Evolutionary conservation across 2,888 invertebrate species (phyloP), one percentile per base, ranked within the genome.

Genomic region (Eremobia ochroleuca): DNA sequence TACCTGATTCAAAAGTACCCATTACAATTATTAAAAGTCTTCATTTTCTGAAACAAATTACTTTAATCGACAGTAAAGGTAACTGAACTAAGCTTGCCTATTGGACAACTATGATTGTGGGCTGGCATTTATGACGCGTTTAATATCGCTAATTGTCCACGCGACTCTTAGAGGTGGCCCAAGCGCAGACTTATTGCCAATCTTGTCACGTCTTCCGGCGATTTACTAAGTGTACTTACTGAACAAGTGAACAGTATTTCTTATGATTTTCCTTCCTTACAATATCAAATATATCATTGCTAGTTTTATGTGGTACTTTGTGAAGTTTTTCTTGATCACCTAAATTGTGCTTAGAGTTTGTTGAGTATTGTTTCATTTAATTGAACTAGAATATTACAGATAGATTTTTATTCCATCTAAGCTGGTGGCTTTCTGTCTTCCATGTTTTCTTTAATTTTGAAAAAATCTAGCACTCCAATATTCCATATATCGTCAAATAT

Each of bases 141-240:
- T 74, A n/a, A 70, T 73, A 73, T 76, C 25, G 59, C 71, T 86
- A 85, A 82, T 85, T 85, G 74, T 75, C 49, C 75, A 55, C 58
- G 52, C 61, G 62, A 73, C 75, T 79, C 69, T 72, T 71, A 64
- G 31, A 80, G 77, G 77, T 81, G 79, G 77, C 76, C 79, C n/a
- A 18, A 73, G 9, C 49, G n/a, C n/a, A 34, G 15, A 65, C 43
- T 62, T 59, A 74, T 81, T 72, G 40, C 18, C 46, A 76, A 65
- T 75, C 72, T 72, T 37, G 83, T 85, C 85, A 87, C 85, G 79
- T 81, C 61, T 40, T 55, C 37, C 59, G 6, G n/a, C 68, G 49
- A 61, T 46, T 73, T 72, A 77, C 64, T 70, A 34, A 59, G 61
- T 72, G 25, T 65, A 52, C 59, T 68, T 65, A 76, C 74, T 69